A percentile compares a stretch with the other conserved stretches of the same genome.
phyloP scores from a whole-genome alignment of 2,888 invertebrate genomes.

The Zaprionus obscuricornis region DNA sequence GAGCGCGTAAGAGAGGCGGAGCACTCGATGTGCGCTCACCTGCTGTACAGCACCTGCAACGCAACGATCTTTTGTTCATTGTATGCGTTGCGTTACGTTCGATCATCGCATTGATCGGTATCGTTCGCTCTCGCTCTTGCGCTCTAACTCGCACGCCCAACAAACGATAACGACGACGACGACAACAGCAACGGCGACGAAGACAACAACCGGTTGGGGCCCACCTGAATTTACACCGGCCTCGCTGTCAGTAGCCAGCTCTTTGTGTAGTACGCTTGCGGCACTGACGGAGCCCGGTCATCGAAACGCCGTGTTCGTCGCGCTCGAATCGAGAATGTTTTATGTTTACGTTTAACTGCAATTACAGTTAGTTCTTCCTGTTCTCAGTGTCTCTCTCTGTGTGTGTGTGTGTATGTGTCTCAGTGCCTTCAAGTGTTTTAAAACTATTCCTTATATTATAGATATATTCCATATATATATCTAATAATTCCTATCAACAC shows the following conservation, averaged over 20 bases:
- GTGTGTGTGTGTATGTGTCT: constrained; percentile 1
- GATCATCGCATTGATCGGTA: constrained; percentile 38
- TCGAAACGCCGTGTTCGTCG: constrained; percentile 57
- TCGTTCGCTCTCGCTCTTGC: constrained; percentile 41
- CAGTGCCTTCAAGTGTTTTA: constrained; percentile 6
- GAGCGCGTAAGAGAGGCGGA: constrained; percentile 41
- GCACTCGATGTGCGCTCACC: constrained; percentile 20
- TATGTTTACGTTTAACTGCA: constrained; percentile 3
- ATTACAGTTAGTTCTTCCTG: not conserved
- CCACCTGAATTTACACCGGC: constrained; percentile 71
- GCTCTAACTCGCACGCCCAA: constrained; percentile 23
- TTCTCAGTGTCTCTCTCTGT: not conserved
- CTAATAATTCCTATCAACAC: constrained; percentile 12
- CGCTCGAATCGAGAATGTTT: constrained; percentile 40
- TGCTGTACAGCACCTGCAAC: not conserved
- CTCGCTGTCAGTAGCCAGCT: constrained; percentile 37
- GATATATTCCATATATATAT: not conserved
- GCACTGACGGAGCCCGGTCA: constrained; percentile 75
- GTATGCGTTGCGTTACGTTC: no score
- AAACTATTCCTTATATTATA: constrained; percentile 21
- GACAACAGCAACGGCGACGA: constrained; percentile 3
- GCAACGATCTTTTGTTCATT: not conserved
- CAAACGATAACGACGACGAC: not conserved
- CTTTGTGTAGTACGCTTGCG: constrained; percentile 73
- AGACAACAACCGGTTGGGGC: constrained; percentile 62